Evolutionary conservation across 2,888 invertebrate genomes (phyloP).

Genomic region (Brachylomia viminalis): DNA sequence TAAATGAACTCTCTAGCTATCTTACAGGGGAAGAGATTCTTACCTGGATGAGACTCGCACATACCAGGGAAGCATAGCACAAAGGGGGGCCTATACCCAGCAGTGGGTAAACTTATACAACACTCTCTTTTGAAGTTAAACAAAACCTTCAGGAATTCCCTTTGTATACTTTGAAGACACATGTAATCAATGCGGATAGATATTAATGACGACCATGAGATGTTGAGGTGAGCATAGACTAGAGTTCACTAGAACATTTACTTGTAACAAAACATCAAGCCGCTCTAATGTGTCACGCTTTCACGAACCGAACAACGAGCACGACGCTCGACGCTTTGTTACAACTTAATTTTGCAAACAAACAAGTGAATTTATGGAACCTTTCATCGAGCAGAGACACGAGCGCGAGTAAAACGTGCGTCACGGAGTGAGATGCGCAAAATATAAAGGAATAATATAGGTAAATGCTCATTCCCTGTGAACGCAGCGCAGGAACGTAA

Average conservation of each 20-base stretch:
- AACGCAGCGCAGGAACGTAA: background rate
- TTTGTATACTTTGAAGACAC: background rate
- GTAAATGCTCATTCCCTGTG: background rate
- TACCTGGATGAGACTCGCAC: no score
- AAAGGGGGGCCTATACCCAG: no score
- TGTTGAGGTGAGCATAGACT: background rate
- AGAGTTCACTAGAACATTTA: no score
- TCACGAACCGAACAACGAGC: background rate
- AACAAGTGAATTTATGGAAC: background rate
- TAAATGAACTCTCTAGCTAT: no score
- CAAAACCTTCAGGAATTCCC: background rate
- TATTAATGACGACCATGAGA: background rate
- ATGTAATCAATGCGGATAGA: conserved; percentile 12
- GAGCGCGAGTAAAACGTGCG: background rate
- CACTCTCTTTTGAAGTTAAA: background rate
- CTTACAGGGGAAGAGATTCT: no score
- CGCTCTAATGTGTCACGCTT: background rate
- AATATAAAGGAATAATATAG: background rate
- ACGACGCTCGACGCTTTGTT: background rate
- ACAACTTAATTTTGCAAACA: background rate
- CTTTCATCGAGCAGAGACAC: background rate
- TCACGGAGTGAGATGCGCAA: background rate
- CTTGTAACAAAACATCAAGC: background rate
- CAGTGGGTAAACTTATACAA: no score
- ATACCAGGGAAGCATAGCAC: no score